These are phyloP conservation scores for Andricus quercusramuli DNA, from an alignment of 2,888 invertebrate species.

Conservation along the genomic window DNA sequence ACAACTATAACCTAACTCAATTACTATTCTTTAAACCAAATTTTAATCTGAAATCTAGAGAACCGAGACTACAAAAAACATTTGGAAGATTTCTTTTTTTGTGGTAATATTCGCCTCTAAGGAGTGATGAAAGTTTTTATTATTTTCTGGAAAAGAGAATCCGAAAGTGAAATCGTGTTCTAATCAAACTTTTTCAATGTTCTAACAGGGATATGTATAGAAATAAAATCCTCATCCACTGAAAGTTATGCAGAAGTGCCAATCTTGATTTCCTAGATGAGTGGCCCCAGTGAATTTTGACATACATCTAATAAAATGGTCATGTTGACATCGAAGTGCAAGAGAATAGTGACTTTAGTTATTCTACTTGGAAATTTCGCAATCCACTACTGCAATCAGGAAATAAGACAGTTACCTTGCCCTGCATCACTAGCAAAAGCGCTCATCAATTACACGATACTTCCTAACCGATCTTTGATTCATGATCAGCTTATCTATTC, in stretches of 20 bases:
- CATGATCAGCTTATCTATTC: slow-evolving; percentile 42
- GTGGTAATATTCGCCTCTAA: neutral
- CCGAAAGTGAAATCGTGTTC: neutral
- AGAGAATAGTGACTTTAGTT: neutral
- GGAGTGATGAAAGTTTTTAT: neutral
- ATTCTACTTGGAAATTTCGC: neutral
- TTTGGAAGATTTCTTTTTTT: neutral
- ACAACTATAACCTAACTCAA: neutral
- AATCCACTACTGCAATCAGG: neutral
- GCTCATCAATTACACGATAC: slow-evolving; percentile 39
- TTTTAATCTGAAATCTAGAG: no score
- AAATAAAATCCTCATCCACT: neutral
- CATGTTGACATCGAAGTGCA: neutral
- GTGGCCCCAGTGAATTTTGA: neutral
- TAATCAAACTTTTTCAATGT: neutral
- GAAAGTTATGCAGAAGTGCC: neutral
- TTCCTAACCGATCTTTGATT: slow-evolving; percentile 41
- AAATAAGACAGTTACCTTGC: slow-evolving; percentile 36
- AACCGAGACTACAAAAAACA: neutral
- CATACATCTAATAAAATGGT: neutral
- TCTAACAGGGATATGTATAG: neutral
- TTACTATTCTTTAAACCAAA: neutral
- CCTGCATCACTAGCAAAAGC: slow-evolving; percentile 25
- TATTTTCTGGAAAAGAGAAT: neutral
- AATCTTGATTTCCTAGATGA: neutral